phyloP scores from a whole-genome alignment of 1,140 invertebrate genomes.

The Conus betulinus region DNA sequence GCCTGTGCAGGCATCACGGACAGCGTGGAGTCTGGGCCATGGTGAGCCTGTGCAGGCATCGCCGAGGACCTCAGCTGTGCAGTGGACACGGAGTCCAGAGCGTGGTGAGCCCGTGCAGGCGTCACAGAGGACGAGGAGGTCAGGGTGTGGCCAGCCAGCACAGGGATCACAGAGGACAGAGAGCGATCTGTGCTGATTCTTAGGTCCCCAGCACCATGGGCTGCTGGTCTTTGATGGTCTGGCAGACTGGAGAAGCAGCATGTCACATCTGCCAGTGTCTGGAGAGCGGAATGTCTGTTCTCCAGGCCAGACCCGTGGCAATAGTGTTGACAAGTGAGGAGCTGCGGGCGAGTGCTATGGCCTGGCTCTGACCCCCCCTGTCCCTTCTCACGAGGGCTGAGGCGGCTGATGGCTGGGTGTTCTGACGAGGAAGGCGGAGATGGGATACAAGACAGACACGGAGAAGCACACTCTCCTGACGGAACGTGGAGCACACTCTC shows the following conservation, averaged over 20 bases:
- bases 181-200: too few species aligned
- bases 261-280: background rate
- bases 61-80: background rate
- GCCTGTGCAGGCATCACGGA: background rate
- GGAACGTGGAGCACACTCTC: background rate
- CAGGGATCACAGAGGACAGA: too few species aligned
- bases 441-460: background rate
- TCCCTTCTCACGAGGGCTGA: background rate
- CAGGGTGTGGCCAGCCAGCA: too few species aligned
- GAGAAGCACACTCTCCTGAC: background rate
- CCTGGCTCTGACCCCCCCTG: too few species aligned
- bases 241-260: background rate
- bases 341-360: background rate
- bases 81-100: too few species aligned
- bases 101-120: too few species aligned
- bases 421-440: background rate
- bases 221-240: background rate
- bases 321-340: background rate
- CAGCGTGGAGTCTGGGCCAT: background rate
- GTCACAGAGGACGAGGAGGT: too few species aligned
- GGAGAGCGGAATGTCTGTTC: too few species aligned
- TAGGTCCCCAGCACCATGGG: too few species aligned
- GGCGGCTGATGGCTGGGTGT: background rate
- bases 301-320: background rate
- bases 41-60: conserved; percentile 2